Percentiles rank a stretch among this genome's conserved stretches.
Conservation (phyloP, 2,888 invertebrate species). For the Drosophila vallismaia region DNA sequence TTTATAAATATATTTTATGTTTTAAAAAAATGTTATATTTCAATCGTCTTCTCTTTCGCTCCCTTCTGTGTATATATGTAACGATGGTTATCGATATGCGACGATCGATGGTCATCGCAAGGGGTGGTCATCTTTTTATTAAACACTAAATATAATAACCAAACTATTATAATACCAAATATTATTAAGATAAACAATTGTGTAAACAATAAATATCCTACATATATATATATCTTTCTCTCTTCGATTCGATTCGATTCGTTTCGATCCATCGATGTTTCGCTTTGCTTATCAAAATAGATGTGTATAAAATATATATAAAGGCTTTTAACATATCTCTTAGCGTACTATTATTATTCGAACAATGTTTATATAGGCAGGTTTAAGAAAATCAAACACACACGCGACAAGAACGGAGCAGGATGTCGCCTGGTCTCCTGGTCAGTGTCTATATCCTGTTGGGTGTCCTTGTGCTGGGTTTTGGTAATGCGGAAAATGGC, state of each 20-base stretch:
- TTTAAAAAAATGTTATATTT: not conserved
- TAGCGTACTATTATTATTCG: constrained; percentile 36
- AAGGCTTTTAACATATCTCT: constrained; percentile 29
- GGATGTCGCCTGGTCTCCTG: too few species aligned
- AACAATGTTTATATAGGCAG: constrained; percentile 35
- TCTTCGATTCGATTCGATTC: constrained; percentile 24
- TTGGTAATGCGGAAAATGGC: too few species aligned
- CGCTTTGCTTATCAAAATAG: constrained; percentile 44
- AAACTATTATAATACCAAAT: too few species aligned
- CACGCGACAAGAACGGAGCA: constrained; percentile 37
- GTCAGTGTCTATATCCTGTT: too few species aligned
- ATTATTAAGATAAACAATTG: too few species aligned
- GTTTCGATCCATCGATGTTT: constrained; percentile 33
- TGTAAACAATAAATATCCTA: too few species aligned
- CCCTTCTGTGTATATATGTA: not conserved
- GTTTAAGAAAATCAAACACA: constrained; percentile 33
- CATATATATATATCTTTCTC: constrained; percentile 6
- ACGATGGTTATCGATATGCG: too few species aligned
- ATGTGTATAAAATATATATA: constrained; percentile 35
- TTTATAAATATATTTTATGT: not conserved
- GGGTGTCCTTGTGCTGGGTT: too few species aligned
- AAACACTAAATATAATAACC: too few species aligned
- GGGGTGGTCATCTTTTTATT: too few species aligned
- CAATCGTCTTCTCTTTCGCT: not conserved
- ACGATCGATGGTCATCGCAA: too few species aligned